Base-by-base conservation (phyloP, 2,888 invertebrate species). In the Mythimna impura region DNA sequence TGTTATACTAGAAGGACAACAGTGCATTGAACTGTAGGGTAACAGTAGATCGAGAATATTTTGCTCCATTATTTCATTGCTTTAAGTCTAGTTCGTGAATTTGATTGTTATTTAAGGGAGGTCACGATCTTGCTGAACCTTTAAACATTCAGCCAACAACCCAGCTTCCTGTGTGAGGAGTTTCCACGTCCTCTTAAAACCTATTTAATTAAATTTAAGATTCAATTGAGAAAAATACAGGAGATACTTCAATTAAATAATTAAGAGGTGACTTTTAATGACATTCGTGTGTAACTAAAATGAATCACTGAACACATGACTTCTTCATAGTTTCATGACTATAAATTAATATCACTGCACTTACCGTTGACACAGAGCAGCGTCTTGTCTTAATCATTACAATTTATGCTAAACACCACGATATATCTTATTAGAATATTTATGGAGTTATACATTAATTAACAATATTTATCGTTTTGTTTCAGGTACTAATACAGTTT, bases 71-170 rank as follows among this genome's bases (percentile, higher is more conserved):
- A 60, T 66, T 73, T 73, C 58, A 77, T 70, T 66, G 47, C 43
- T 73, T 30, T 20, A 30, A 55, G 30, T 71, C 36, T 68, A 65
- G 34, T 78, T 62, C 30, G 17, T 34, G 17, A 70, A 58, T 66
- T 80, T 43, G 40, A 78, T 78, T 76, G 55, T 50, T 70, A 71
- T 76, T 76, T 78, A 78, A 76, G 52, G 47, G 40, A 63, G 70
- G 58, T 58, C 43, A 20, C 22, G 66, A 55, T 55, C 64, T 66
- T 66, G 40, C 36, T 43, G 25, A 58, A 62, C 52, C 14, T 66
- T 71, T 20, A 52, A 62, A 57, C 17, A 34, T 25, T n/a, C 60
- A 66, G 17, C 47, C 3, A 25, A 57, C 30, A 40, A 54, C 9
- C n/a, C 12, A n/a, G n/a, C 17, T 62, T 40, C 30, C 17, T 58